phyloP scores from a whole-genome alignment of 2,888 invertebrate genomes.

The Chirona hameri region DNA sequence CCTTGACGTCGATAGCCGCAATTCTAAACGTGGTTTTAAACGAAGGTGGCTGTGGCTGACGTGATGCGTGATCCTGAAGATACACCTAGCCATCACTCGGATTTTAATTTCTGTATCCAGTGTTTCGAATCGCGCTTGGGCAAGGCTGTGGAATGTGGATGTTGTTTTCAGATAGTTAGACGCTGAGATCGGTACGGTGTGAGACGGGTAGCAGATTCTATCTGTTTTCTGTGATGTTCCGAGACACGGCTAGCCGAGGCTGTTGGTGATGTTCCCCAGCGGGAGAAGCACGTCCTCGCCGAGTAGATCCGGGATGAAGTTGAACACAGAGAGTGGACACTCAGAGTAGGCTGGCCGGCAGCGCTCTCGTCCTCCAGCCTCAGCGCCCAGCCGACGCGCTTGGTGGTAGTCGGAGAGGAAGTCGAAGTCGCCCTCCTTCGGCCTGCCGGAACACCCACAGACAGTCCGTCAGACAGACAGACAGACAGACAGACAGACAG shows the following conservation, averaged over 20 bases:
- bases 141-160: no score
- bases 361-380: not conserved
- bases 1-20: no score
- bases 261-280: not conserved
- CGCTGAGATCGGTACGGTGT: no score
- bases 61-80: no score
- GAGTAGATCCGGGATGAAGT: slow-evolving; percentile 32
- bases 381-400: slow-evolving; percentile 30
- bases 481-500: no score
- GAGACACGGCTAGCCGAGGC: not conserved
- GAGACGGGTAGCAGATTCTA: no score
- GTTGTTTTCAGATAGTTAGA: no score
- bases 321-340: slow-evolving; percentile 34
- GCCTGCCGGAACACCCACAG: not conserved
- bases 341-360: slow-evolving; percentile 31
- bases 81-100: no score
- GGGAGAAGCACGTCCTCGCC: not conserved
- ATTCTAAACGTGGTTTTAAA: no score
- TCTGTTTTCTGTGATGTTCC: not conserved
- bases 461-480: not conserved
- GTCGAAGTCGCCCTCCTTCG: slow-evolving; percentile 31
- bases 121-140: no score
- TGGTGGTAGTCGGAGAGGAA: slow-evolving; percentile 31
- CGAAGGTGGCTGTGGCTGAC: no score
- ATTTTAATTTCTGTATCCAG: no score